Base-by-base conservation (phyloP, 2,797 vertebrate species). In the Artibeus jamaicensis region DNA sequence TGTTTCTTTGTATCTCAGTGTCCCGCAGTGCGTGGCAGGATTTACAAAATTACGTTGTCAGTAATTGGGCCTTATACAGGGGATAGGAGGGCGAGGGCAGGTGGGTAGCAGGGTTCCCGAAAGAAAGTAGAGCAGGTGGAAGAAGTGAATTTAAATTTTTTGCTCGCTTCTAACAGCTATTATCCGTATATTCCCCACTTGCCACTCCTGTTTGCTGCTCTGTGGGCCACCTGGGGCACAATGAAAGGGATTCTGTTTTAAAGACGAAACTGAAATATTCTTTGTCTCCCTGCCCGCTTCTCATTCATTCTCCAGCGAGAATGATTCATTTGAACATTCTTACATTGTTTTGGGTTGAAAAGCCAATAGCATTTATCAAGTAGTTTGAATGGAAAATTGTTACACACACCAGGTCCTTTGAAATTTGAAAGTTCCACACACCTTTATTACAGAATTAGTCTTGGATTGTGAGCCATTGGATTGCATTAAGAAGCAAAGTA, bases 391-490 rank as follows among this genome's bases (percentile, higher is more conserved):
- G 73, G 91, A 78, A 96, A 95, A 84, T 67, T 84, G 21, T 86
- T 93, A 29, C 16, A 90, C 94, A 89, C 67, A 74, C 26, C 26
- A 76, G 11, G 74, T 95, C 93, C 83, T 78, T 77, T 85, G 70
- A 89, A 82, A 86, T 84, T 74, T 71, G 11, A 84, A 71, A 93
- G 2, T 0, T 59, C 93, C 26, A 0, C 2, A 0, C 46, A 34
- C 67, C 67, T 97, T 97, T 94, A 70, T 77, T 95, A 4, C 3
- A 89, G 26, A 46, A 82, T 97, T 97, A 76, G 86, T 94, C n/a
- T 71, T 96, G 11, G 9, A 81, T 59, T 32, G 86, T 92, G 81
- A 92, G 29, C 70, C 34, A 3, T 86, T 89, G 91, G 88, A 71
- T 70, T 93, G 71, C 93, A 84, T 91, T 91, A 89, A 82, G 94